These are phyloP conservation scores for Sebastes minor DNA, from an alignment of 2,797 vertebrate species.

Conservation along the genomic window DNA sequence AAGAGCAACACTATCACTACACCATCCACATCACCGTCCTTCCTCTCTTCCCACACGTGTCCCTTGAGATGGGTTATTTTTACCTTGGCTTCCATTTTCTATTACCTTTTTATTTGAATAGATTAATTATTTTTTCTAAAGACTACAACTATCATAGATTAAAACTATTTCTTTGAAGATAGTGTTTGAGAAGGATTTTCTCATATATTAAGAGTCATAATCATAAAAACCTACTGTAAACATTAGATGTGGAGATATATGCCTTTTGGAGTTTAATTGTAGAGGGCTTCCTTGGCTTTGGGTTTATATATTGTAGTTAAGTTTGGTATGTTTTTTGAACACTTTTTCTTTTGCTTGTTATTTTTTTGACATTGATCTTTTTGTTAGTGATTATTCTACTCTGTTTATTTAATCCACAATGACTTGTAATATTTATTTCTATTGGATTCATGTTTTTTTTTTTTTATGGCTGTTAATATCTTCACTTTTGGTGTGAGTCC, in stretches of 20 bases:
- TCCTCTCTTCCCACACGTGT: not conserved
- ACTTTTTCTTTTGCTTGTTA: constrained; percentile 68
- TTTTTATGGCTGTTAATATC: constrained; percentile 72
- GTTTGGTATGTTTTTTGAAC: constrained; percentile 79
- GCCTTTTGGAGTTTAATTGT: constrained; percentile 82
- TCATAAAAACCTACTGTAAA: constrained; percentile 55
- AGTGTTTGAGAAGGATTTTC: constrained; percentile 56
- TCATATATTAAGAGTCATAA: constrained; percentile 64
- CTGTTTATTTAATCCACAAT: constrained; percentile 84
- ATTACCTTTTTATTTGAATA: constrained; percentile 50
- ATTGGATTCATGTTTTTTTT: constrained; percentile 69
- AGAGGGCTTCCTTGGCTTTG: constrained; percentile 81
- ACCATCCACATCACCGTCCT: constrained; percentile 43
- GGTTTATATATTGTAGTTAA: constrained; percentile 75
- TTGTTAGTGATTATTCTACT: constrained; percentile 79
- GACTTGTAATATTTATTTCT: constrained; percentile 91
- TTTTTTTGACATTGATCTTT: constrained; percentile 66
- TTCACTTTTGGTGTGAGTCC: constrained; percentile 54
- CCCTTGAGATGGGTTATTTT: constrained; percentile 33
- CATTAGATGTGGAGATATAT: constrained; percentile 79
- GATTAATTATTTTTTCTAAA: constrained; percentile 49
- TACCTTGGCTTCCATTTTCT: constrained; percentile 68
- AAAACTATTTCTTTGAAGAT: constrained; percentile 42
- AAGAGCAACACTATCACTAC: constrained; percentile 22
- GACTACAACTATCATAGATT: constrained; percentile 59